These are phyloP conservation scores for Horisme vitalbata DNA, from an alignment of 2,888 invertebrate species.

Conservation along the genomic window DNA sequence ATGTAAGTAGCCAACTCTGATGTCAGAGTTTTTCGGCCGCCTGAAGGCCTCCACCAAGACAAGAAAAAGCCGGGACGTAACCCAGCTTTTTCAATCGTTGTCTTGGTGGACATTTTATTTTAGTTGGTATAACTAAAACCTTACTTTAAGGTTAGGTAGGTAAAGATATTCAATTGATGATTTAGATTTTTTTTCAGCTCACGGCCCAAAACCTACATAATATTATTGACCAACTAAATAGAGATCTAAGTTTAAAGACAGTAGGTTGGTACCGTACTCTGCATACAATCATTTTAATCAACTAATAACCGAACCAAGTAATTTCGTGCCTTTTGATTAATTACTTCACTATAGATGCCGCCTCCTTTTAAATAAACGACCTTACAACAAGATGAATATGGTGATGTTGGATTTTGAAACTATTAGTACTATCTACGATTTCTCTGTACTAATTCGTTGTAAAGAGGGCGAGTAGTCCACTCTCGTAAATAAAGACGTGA, in stretches of 20 bases:
- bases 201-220: too few species aligned
- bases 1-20: too few species aligned
- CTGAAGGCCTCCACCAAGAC: too few species aligned
- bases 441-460: slow-evolving; percentile 33
- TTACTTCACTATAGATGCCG: slow-evolving; percentile 44
- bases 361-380: slow-evolving; percentile 35
- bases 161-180: too few species aligned
- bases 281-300: slow-evolving; percentile 44
- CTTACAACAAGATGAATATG: slow-evolving; percentile 22
- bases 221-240: too few species aligned
- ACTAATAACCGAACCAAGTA: slow-evolving; percentile 57
- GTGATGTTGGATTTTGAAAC: slow-evolving; percentile 27
- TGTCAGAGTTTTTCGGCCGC: too few species aligned
- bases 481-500: slow-evolving; percentile 40
- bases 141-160: too few species aligned
- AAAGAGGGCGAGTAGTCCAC: slow-evolving; percentile 20
- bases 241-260: slow-evolving; percentile 42
- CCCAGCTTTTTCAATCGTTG: too few species aligned
- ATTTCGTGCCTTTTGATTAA: slow-evolving; percentile 57
- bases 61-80: too few species aligned
- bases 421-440: slow-evolving; percentile 32
- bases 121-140: too few species aligned
- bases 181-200: too few species aligned
- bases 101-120: too few species aligned
- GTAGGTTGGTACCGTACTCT: slow-evolving; percentile 40